Evolutionary conservation across 2,797 vertebrate species (phyloP), one percentile per base, ranked within the genome.

Genomic region (Rousettus madagascariensis): DNA sequence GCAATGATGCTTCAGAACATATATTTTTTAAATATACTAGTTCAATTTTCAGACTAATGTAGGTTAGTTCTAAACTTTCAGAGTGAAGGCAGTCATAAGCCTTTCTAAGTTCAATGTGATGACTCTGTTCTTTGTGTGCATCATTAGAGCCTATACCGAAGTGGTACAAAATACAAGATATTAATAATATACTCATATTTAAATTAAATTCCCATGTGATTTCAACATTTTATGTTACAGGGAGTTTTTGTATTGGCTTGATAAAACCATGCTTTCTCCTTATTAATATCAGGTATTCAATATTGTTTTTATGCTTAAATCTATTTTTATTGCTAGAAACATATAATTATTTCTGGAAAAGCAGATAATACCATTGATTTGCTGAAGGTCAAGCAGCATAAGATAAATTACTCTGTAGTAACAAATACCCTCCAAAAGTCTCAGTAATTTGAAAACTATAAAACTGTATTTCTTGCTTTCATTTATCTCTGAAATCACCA

Each of bases 41-140:
- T 65, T 95, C 61, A 92, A 63, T 87, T 83, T 95, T 85, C 46
- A 88, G 30, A 41, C 15, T 79, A 33, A 74, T 7, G 59, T 65
- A 61, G 2, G 22, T 82, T 78, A 82, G 10, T 55, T 91, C 20
- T 36, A 13, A 92, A 87, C 90, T 90, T 33, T 22, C 12, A 88
- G 3, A 86, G 12, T 65, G 15, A 41, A 69, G 95, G 78, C 77
- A 74, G 87, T 95, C 28, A 43, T 59, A 84, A 75, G 20, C 13
- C 17, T 82, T 72, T 63, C 8, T 68, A 46, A 51, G 13, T 88
- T 88, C 24, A 86, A 6, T 13, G 24, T 94, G 46, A 65, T 16
- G 69, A 65, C 2, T 83, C 22, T 78, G 6, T 83, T 95, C 33
- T 79, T 86, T 53, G 19, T 88, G 4, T 51, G 3, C 12, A 33